Base-by-base conservation (phyloP, 2,888 invertebrate genomes). In the Eugnorisma glareosa region DNA sequence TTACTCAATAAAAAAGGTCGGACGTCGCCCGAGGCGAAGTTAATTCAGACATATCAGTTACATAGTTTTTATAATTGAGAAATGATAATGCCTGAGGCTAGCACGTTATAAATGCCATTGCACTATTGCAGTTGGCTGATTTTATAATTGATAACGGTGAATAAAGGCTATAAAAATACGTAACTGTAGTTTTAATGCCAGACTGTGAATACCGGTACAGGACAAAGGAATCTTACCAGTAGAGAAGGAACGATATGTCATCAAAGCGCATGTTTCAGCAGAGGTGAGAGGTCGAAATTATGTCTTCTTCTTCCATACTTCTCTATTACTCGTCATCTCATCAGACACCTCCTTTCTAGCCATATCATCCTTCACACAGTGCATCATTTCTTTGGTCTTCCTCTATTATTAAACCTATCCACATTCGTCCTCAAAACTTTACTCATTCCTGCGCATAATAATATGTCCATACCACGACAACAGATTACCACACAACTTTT, bases 1-100 rank as follows among this genome's bases (percentile, higher is more conserved):
- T 79, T 63, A 73, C 67, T 57, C 48, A 77, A 77, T 35, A 35
- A 18, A 66, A 66, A 79, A 79, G 79, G 66, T 59, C 73, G n/a
- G n/a, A 1, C 8, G 43, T n/a, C 40, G 67, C 78, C 45, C 10
- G 24, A 57, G 48, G 78, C 73, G 40, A 28, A 51, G 21, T 64
- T 15, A 54, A 64, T 13, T 24, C 11, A 45, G 69, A 76, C 54
- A 40, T 61, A 61, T 69, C 21, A 0, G 31, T 40, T 67, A 48
- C 54, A 54, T 31, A 48, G 28, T 37, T 57, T 77, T 63, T 43
- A 28, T 21, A 15, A 71, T 78, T 74, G 31, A 43, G 59, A 35
- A 79, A 61, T 45, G 51, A 48, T 40, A 75, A 35, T n/a, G 59
- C 67, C 24, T n/a, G 37, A 0, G 48, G 63, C 77, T 67, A 40